phyloP scores from a whole-genome alignment of 2,888 invertebrate genomes.

The Eilema depressum region DNA sequence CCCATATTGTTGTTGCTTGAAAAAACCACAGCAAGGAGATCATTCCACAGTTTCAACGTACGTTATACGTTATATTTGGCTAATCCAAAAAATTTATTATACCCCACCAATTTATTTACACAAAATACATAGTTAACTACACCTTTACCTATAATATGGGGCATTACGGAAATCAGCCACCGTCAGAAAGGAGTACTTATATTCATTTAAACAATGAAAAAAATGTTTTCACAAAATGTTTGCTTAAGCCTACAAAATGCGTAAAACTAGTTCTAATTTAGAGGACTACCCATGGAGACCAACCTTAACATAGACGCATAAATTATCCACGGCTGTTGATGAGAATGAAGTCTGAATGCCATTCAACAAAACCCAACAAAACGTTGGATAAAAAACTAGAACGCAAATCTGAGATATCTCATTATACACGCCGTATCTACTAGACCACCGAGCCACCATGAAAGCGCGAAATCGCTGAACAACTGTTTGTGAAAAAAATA shows the following conservation, averaged over 20 bases:
- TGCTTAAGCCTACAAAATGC: not conserved
- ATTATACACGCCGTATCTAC: slow-evolving; percentile 24
- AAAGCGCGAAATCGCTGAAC: slow-evolving; percentile 79
- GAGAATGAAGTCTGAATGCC: slow-evolving; percentile 21
- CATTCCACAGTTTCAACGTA: too few species aligned
- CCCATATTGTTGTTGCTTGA: too few species aligned
- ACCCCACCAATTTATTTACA: too few species aligned
- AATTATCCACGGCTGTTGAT: slow-evolving; percentile 19
- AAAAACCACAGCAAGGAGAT: too few species aligned
- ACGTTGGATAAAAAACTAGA: slow-evolving; percentile 16
- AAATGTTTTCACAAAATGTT: not conserved
- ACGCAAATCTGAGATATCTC: slow-evolving; percentile 31
- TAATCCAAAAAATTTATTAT: too few species aligned
- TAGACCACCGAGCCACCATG: slow-evolving; percentile 68
- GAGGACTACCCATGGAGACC: not conserved
- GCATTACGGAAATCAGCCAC: not conserved
- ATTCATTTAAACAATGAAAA: not conserved
- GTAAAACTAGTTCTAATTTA: not conserved
- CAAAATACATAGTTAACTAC: too few species aligned
- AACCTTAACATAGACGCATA: slow-evolving; percentile 19
- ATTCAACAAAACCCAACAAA: slow-evolving; percentile 31
- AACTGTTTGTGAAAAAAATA: slow-evolving; percentile 62
- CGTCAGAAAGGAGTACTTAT: not conserved
- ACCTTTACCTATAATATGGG: not conserved
- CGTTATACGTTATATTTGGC: too few species aligned